Evolutionary conservation across 2,113 vertebrate genomes (phyloP), one percentile per base, ranked within the genome.

Genomic region (Caracal caracal): DNA sequence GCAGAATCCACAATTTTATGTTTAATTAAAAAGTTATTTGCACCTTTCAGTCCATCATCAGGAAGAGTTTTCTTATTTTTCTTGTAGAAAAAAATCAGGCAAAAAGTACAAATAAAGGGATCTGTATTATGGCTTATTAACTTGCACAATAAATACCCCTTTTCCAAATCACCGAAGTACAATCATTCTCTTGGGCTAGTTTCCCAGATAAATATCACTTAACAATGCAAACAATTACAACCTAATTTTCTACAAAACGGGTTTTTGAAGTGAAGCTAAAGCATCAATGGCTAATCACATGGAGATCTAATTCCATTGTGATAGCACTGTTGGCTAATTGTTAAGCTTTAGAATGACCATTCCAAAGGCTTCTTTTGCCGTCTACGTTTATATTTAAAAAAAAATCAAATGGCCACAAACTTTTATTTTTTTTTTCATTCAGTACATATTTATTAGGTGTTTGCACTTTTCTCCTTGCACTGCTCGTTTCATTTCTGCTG

Each of bases 401-500:
- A 5, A 68, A 47, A 47, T 10, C 10, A 92, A 10, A 43, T 51
- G 43, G 28, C 7, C 22, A 94, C 30, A 63, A 68, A 63, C 6
- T 56, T 12, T 96, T 56, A 43, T 43, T 43, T 43, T 43, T 43
- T 40, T 43, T 81, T 93, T 63, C 9, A 33, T 30, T 81, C 30
- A 82, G 59, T 78, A 94, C 82, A 79, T 93, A 80, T 88, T 85
- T 93, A 56, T 86, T 40, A 85, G 40, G 28, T 35, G 6, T 40
- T 92, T 83, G 2, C 1, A 92, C 10, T 86, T 80, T 92, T 26
- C 68, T 79, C 4, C 33, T 66, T 75, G 8, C 53, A 19, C 26
- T 93, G 43, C 9, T 89, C 59, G 66, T 91, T 93, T 89, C n/a
- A 92, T 80, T 95, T 81, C 53, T 51, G 20, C 49, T 92, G 61